Percentiles rank a stretch among this genome's conserved stretches.
These are phyloP conservation scores for Sebastes taczanowskii DNA, from an alignment of 2,797 vertebrate genomes.

Conservation along the genomic window DNA sequence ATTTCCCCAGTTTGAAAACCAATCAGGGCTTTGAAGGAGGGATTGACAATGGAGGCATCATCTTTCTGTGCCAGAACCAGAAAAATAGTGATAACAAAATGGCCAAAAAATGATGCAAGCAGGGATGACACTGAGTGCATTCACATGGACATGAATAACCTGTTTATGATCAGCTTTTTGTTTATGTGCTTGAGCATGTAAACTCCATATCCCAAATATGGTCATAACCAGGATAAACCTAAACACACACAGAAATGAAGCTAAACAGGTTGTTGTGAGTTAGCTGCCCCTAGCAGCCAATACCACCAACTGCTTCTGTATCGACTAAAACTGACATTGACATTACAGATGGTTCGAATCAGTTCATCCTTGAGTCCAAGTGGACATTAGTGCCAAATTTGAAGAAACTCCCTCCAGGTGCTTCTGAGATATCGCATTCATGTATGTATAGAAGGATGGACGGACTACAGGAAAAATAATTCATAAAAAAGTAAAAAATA, in stretches of 20 bases:
- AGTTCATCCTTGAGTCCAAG: too few species aligned
- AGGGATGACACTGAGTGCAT: not conserved
- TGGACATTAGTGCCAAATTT: too few species aligned
- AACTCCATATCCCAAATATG: not conserved
- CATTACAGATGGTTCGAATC: not conserved
- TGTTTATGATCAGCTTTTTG: not conserved
- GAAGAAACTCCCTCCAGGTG: too few species aligned
- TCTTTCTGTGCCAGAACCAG: conserved; percentile 31
- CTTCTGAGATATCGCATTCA: too few species aligned
- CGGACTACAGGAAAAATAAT: too few species aligned
- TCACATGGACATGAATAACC: not conserved
- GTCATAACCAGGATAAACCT: not conserved
- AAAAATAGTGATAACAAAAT: not conserved
- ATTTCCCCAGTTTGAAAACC: conserved; percentile 44
- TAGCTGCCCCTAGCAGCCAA: not conserved
- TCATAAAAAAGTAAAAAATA: too few species aligned
- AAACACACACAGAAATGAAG: not conserved
- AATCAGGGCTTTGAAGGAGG: conserved; percentile 23
- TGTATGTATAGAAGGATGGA: too few species aligned
- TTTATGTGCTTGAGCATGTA: not conserved
- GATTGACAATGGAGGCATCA: not conserved
- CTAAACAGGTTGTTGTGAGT: not conserved
- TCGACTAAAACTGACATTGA: not conserved
- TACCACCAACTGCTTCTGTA: not conserved
- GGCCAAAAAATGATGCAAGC: not conserved